Evolutionary conservation across 2,113 vertebrate species (phyloP).

Genomic region (Microtus montanus): DNA sequence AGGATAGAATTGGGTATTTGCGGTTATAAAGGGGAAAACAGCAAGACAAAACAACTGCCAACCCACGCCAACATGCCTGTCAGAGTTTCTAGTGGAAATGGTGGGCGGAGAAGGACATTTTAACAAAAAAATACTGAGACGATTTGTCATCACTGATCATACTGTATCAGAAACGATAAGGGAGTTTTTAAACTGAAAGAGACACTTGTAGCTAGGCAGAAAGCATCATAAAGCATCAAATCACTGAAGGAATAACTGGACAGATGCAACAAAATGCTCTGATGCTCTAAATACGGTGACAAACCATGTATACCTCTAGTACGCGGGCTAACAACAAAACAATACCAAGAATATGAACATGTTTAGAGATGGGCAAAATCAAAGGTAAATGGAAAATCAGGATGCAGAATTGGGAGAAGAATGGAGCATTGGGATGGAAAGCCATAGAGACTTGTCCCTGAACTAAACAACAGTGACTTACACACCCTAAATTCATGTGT

Average conservation of each 20-base stretch:
- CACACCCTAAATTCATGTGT: rapidly evolving
- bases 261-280: not conserved
- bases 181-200: no score
- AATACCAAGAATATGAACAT: not conserved
- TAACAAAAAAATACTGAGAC: not conserved
- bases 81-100: not conserved
- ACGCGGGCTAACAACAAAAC: not conserved
- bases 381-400: not conserved
- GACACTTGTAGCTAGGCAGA: not conserved
- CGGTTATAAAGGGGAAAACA: not conserved
- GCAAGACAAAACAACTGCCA: not conserved
- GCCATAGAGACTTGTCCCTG: not conserved
- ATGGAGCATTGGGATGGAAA: not conserved
- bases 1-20: no score
- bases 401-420: not conserved
- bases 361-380: not conserved
- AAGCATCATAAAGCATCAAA: not conserved
- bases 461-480: not conserved
- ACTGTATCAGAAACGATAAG: not conserved
- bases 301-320: no score
- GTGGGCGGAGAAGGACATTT: not conserved
- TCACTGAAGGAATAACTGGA: not conserved
- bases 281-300: not conserved
- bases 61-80: not conserved
- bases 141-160: not conserved